phyloP scores from a whole-genome alignment of 2,797 vertebrate species.

The Micropoecilia bifurca region DNA sequence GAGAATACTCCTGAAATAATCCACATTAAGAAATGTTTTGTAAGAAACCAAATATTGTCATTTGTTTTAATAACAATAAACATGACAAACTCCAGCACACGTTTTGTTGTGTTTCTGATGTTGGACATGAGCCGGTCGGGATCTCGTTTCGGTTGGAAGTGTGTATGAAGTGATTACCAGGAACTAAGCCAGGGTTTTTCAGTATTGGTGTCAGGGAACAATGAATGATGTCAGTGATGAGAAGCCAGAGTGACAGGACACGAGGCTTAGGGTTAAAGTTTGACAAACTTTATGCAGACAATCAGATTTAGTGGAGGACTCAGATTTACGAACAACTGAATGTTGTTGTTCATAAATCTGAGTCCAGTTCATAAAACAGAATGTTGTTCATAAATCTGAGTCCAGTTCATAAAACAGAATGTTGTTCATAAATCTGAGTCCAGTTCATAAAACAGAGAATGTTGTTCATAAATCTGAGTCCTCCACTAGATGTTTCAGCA shows the following conservation, averaged over 20 bases:
- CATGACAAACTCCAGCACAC: slow-evolving; percentile 21
- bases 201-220: not conserved
- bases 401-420: too few relatives aligned
- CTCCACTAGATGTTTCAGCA: not conserved
- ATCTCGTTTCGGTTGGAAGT: not conserved
- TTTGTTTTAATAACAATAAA: slow-evolving; percentile 56
- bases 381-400: too few relatives aligned
- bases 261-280: too few relatives aligned
- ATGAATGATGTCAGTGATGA: too few relatives aligned
- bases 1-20: slow-evolving; percentile 17
- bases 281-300: not conserved
- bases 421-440: too few relatives aligned
- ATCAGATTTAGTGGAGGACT: not conserved
- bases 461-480: too few relatives aligned
- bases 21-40: slow-evolving; percentile 9
- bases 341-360: too few relatives aligned
- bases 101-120: not conserved
- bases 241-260: not conserved
- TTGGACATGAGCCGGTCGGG: not conserved
- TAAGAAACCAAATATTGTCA: slow-evolving; percentile 43
- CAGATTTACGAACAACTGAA: not conserved
- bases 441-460: too few relatives aligned
- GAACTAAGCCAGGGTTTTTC: not conserved
- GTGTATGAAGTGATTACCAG: not conserved
- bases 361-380: too few relatives aligned